Evolutionary conservation across 2,888 invertebrate species (phyloP).

Genomic region (Agrochola lychnidis): DNA sequence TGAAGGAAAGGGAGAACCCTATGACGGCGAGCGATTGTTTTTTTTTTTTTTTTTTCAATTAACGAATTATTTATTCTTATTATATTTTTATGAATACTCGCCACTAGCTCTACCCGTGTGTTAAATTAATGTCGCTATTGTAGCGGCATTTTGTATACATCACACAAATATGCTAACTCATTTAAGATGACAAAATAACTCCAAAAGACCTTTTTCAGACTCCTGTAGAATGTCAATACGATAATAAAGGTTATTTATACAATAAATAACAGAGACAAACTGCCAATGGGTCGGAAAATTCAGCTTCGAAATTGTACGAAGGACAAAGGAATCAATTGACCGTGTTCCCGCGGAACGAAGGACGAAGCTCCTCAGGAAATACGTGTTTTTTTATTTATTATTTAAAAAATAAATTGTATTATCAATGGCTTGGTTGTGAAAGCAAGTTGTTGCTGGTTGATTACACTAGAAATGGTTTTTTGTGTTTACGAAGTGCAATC

Average conservation of each 20-base stretch:
- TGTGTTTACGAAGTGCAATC: not conserved
- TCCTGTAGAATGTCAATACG: conserved; percentile 40
- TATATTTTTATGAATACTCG: too few relatives aligned
- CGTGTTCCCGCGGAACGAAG: conserved; percentile 52
- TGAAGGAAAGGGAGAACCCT: too few relatives aligned
- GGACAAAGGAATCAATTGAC: conserved; percentile 72
- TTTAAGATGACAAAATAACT: conserved; percentile 34
- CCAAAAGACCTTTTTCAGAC: conserved; percentile 25
- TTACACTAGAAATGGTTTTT: not conserved
- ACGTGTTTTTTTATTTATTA: conserved; percentile 35
- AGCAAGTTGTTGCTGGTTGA: not conserved
- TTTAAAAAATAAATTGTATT: conserved; percentile 46
- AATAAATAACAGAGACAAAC: conserved; percentile 31
- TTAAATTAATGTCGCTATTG: too few relatives aligned
- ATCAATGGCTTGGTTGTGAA: not conserved
- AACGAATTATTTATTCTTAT: too few relatives aligned
- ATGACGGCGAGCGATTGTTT: too few relatives aligned
- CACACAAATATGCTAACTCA: conserved; percentile 2
- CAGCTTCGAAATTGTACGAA: conserved; percentile 35
- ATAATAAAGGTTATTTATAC: conserved; percentile 50
- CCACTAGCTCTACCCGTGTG: too few relatives aligned
- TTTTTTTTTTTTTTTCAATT: too few relatives aligned
- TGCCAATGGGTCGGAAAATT: conserved; percentile 55
- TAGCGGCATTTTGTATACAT: too few relatives aligned
- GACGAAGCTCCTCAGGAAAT: conserved; percentile 19